Percentiles rank a stretch among this genome's conserved stretches.
phyloP scores from a whole-genome alignment of 2,888 invertebrate genomes.

The Clepsis dumicolana region DNA sequence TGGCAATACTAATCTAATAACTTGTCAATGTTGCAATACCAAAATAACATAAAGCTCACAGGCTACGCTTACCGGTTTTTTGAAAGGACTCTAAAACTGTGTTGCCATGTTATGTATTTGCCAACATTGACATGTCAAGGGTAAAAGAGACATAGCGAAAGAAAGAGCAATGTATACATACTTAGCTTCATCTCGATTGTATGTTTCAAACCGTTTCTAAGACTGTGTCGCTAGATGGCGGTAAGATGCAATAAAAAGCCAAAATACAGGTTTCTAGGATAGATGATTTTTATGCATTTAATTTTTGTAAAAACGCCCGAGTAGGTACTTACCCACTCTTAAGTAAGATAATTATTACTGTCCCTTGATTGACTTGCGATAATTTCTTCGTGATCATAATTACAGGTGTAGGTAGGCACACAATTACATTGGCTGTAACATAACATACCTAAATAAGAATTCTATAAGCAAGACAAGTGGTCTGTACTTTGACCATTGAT shows the following conservation, averaged over 20 bases:
- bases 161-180: background rate
- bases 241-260: background rate
- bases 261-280: too few relatives aligned
- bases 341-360: too few relatives aligned
- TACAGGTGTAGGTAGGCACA: too few relatives aligned
- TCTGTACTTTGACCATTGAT: too few relatives aligned
- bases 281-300: too few relatives aligned
- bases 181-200: background rate
- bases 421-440: too few relatives aligned
- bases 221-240: slow-evolving; percentile 7
- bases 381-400: too few relatives aligned
- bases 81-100: background rate
- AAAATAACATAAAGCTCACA: slow-evolving; percentile 1
- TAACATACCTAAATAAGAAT: too few relatives aligned
- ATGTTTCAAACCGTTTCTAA: background rate
- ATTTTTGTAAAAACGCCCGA: too few relatives aligned
- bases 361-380: too few relatives aligned
- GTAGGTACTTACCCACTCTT: too few relatives aligned
- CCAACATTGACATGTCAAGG: slow-evolving; percentile 4
- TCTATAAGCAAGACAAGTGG: too few relatives aligned
- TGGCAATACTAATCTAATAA: background rate
- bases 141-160: background rate
- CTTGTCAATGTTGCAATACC: background rate
- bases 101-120: slow-evolving; percentile 1
- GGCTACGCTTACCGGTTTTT: background rate